Evolutionary conservation across 2,888 invertebrate genomes (phyloP).

Genomic region (Synanthedon myopaeformis): DNA sequence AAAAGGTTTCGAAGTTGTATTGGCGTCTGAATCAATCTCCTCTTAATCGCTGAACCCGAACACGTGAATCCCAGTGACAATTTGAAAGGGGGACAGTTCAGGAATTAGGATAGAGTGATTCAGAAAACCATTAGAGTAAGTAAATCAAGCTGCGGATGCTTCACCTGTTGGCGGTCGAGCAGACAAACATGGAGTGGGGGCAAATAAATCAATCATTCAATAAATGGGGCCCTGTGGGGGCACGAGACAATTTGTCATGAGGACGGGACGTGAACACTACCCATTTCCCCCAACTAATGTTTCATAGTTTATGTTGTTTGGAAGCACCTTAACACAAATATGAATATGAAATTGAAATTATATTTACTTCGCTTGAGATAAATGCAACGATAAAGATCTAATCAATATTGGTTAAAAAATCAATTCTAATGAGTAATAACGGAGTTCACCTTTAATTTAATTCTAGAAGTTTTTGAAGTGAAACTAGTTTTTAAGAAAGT

Average conservation of each 20-base stretch:
- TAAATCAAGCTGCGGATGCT: conserved; percentile 50
- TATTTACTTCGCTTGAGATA: too few species aligned
- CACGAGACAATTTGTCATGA: conserved; percentile 48
- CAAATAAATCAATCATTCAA: conserved; percentile 65
- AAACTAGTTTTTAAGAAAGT: too few species aligned
- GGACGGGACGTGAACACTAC: conserved; percentile 9
- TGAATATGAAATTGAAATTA: too few species aligned
- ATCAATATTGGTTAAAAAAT: too few species aligned
- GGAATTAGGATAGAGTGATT: conserved; percentile 48
- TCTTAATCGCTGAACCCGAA: not conserved
- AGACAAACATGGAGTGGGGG: conserved; percentile 21
- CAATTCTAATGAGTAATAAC: too few species aligned
- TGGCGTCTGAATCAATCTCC: conserved; percentile 4
- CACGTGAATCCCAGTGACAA: conserved; percentile 11
- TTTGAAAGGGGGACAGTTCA: conserved; percentile 55
- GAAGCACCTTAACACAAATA: too few species aligned
- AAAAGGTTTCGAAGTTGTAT: not conserved
- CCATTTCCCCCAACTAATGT: conserved; percentile 21
- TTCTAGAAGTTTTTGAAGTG: too few species aligned
- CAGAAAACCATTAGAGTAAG: conserved; percentile 55
- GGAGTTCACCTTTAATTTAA: too few species aligned
- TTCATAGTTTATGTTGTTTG: conserved; percentile 6
- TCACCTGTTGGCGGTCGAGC: conserved; percentile 47
- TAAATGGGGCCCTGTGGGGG: conserved; percentile 30
- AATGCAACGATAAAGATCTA: too few species aligned